phyloP scores from a whole-genome alignment of 2,113 vertebrate genomes.

The Actinemys pallida region DNA sequence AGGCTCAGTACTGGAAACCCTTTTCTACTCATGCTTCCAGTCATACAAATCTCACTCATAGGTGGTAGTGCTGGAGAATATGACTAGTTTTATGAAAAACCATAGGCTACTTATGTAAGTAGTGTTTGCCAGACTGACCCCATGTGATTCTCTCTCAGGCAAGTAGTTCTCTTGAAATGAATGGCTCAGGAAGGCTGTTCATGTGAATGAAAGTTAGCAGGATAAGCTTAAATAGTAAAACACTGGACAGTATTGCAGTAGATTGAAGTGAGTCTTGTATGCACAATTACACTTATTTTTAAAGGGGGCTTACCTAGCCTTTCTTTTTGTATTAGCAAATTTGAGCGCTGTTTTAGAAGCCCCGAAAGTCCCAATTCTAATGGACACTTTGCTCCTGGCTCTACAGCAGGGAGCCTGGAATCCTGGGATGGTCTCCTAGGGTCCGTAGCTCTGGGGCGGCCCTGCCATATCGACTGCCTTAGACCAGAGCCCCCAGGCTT shows the following conservation, averaged over 20 bases:
- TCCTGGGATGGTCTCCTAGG: too few relatives aligned
- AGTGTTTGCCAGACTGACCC: not conserved
- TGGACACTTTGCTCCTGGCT: not conserved
- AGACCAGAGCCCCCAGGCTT: too few relatives aligned
- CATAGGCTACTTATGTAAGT: not conserved
- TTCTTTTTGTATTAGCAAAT: not conserved
- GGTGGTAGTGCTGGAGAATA: not conserved
- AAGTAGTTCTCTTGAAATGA: not conserved
- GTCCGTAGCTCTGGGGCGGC: too few relatives aligned
- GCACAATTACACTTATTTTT: not conserved
- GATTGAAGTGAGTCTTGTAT: not conserved
- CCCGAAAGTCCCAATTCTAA: not conserved
- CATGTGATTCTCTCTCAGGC: not conserved
- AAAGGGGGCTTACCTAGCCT: not conserved
- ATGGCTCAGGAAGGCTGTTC: not conserved
- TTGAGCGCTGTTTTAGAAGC: fast-evolving
- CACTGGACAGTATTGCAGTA: not conserved
- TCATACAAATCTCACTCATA: not conserved
- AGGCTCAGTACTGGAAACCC: too few relatives aligned
- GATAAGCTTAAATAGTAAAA: not conserved
- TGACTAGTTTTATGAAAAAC: not conserved
- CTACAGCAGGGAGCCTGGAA: not conserved
- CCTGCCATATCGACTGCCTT: too few relatives aligned
- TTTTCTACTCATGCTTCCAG: too few relatives aligned
- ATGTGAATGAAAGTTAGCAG: not conserved